Evolutionary conservation across 2,888 invertebrate genomes (phyloP).

Genomic region (Hartigia nigra): DNA sequence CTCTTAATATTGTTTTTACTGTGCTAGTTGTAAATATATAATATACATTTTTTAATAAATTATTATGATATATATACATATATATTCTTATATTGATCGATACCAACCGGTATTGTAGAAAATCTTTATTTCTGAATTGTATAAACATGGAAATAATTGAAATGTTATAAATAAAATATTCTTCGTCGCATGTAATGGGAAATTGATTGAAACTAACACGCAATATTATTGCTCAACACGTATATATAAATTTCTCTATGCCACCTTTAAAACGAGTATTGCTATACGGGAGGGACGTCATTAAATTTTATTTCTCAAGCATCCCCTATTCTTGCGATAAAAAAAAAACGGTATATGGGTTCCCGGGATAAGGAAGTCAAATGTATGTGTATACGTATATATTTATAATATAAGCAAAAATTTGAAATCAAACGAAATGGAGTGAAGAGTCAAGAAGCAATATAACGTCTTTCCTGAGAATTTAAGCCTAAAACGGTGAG

Average conservation of each 20-base stretch:
- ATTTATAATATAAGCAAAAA: too few species aligned
- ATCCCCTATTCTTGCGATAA: neutral
- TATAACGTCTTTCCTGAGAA: neutral
- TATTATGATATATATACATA: too few species aligned
- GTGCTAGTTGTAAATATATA: too few species aligned
- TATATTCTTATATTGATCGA: too few species aligned
- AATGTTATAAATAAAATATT: neutral
- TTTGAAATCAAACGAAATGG: too few species aligned
- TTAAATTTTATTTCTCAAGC: neutral
- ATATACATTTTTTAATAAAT: too few species aligned
- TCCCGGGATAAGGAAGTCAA: too few species aligned
- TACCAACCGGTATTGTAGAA: neutral
- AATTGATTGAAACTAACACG: neutral
- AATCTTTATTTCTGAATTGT: neutral
- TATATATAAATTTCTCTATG: neutral
- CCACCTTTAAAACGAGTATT: neutral
- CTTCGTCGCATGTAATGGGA: neutral
- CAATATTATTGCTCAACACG: neutral
- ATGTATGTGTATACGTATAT: too few species aligned
- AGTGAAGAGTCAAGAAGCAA: neutral
- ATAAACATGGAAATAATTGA: neutral
- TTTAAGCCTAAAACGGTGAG: too few species aligned
- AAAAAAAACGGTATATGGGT: neutral
- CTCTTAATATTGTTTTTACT: neutral
- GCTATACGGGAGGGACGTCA: neutral